phyloP scores from a whole-genome alignment of 2,888 invertebrate genomes.

The Leucophora obtusa region DNA sequence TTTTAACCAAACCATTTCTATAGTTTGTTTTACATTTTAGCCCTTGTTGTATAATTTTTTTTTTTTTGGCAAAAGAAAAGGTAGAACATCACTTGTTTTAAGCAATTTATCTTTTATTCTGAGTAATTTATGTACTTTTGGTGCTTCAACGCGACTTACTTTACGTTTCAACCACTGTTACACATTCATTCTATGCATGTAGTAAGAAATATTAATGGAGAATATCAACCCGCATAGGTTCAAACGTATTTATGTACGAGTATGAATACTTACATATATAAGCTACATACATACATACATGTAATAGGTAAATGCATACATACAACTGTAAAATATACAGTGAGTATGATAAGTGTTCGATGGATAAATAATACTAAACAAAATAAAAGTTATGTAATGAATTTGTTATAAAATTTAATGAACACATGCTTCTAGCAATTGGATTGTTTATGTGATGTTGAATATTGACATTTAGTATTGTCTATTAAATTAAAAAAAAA shows the following conservation, averaged over 20 bases:
- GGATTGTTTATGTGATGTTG: no score
- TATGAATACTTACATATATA: neutral
- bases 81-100: constrained; percentile 50
- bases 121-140: constrained; percentile 64
- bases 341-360: no score
- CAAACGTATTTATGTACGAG: constrained; percentile 13
- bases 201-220: constrained; percentile 54
- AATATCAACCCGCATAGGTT: constrained; percentile 53
- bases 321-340: no score
- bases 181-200: constrained; percentile 12
- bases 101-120: constrained; percentile 62
- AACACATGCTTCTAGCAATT: no score
- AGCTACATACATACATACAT: neutral
- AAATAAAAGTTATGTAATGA: no score
- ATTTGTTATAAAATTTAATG: no score
- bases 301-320: neutral
- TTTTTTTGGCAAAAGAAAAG: constrained; percentile 13
- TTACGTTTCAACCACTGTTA: constrained; percentile 26
- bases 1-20: neutral
- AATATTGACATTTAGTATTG: no score
- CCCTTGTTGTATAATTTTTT: neutral
- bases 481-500: no score
- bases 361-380: no score
- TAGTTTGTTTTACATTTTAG: neutral
- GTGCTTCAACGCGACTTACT: constrained; percentile 58